Evolutionary conservation across 2,888 invertebrate genomes (phyloP).

Genomic region (Noctua comes): DNA sequence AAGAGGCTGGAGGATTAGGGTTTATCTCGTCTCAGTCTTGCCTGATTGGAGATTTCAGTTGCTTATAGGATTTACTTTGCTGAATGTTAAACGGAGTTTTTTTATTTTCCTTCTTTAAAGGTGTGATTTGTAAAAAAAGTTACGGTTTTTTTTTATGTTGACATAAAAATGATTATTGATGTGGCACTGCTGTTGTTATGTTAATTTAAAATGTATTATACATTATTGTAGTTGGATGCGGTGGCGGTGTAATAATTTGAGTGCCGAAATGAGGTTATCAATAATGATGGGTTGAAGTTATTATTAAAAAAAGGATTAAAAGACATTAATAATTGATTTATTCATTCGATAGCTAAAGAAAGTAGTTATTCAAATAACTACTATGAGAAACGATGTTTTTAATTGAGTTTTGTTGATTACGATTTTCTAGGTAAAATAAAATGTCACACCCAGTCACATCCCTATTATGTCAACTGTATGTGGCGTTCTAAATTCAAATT

Average conservation of each 20-base stretch:
- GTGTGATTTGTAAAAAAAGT: background rate
- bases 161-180: background rate
- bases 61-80: constrained; percentile 11
- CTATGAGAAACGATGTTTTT: background rate
- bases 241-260: constrained; percentile 25
- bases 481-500: constrained; percentile 45
- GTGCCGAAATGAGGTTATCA: background rate
- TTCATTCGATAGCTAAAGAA: background rate
- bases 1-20: constrained; percentile 24
- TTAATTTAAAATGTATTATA: background rate
- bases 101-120: background rate
- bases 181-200: no score
- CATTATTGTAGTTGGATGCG: background rate
- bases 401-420: background rate
- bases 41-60: constrained; percentile 23
- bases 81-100: constrained; percentile 7
- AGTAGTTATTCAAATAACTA: background rate
- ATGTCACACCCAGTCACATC: constrained; percentile 11
- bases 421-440: constrained; percentile 15
- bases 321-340: no score
- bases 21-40: constrained; percentile 33
- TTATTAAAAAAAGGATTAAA: no score
- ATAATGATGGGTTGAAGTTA: background rate
- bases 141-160: background rate
- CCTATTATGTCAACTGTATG: constrained; percentile 21